phyloP scores from a whole-genome alignment of 2,888 invertebrate genomes.

The Sphaeridia pumilis region DNA sequence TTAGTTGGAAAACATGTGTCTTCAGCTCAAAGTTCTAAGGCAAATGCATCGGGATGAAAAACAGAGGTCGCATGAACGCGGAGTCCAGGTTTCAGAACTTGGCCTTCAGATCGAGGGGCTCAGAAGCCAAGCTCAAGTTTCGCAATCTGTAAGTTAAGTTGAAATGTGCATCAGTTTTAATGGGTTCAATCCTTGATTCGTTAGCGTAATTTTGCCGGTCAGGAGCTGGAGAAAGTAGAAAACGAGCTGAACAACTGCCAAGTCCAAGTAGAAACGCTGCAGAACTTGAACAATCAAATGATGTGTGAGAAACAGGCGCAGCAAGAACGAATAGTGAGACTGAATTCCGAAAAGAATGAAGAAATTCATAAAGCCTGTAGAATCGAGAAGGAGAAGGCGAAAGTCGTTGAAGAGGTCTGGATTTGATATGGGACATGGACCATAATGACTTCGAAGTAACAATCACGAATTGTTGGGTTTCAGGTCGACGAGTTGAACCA shows the following conservation, averaged over 20 bases:
- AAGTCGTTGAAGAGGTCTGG: slow-evolving; percentile 1
- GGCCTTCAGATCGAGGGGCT: slow-evolving; percentile 13
- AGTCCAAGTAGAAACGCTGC: slow-evolving; percentile 15
- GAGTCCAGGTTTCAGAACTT: slow-evolving; percentile 13
- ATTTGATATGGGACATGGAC: not conserved
- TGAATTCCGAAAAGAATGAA: slow-evolving; percentile 14
- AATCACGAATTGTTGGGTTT: not conserved
- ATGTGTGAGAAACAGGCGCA: slow-evolving; percentile 5
- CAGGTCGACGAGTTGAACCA: slow-evolving; percentile 9
- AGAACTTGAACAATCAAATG: slow-evolving; percentile 17
- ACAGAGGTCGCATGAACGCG: slow-evolving; percentile 18
- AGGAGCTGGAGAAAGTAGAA: slow-evolving; percentile 26
- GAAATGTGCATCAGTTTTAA: not conserved
- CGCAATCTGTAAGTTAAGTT: slow-evolving; percentile 8
- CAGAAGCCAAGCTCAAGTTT: slow-evolving; percentile 14
- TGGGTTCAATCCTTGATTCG: not conserved
- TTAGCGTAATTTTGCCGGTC: not conserved
- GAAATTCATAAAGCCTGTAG: slow-evolving; percentile 15
- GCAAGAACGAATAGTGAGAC: slow-evolving; percentile 11
- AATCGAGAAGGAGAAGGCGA: slow-evolving; percentile 3
- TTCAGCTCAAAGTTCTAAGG: slow-evolving; percentile 26
- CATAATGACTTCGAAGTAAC: not conserved
- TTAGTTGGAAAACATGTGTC: slow-evolving; percentile 25
- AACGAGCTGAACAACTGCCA: slow-evolving; percentile 23
- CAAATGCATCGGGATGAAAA: slow-evolving; percentile 24